Evolutionary conservation across 2,113 vertebrate genomes (phyloP).

Genomic region (Phrynosoma platyrhinos): DNA sequence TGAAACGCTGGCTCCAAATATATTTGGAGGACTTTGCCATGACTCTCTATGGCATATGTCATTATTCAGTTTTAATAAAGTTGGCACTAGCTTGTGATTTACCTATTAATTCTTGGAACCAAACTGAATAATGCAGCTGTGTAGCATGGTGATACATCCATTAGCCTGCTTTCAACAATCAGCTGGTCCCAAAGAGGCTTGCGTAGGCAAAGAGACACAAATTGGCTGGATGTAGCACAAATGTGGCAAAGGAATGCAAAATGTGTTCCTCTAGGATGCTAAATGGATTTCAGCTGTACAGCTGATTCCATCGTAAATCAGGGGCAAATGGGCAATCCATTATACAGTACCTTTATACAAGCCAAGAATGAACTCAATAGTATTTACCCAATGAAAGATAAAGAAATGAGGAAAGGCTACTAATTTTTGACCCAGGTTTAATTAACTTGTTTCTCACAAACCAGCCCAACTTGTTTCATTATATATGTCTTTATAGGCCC

Average conservation of each 20-base stretch:
- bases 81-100: conserved; percentile 53
- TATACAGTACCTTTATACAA: conserved; percentile 42
- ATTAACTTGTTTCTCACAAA: conserved; percentile 56
- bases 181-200: conserved; percentile 37
- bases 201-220: conserved; percentile 32
- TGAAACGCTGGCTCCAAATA: neutral
- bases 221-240: conserved; percentile 43
- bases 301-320: conserved; percentile 52
- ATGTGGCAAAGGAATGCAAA: conserved; percentile 46
- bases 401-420: neutral
- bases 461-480: conserved; percentile 32
- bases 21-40: conserved; percentile 1
- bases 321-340: conserved; percentile 3
- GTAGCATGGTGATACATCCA: conserved; percentile 37
- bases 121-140: neutral
- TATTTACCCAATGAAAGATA: conserved; percentile 48
- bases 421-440: conserved; percentile 41
- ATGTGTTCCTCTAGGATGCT: neutral
- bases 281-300: conserved; percentile 43
- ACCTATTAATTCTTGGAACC: conserved; percentile 53
- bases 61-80: conserved; percentile 51
- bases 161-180: neutral
- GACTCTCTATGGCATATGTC: conserved; percentile 58
- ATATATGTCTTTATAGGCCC: conserved; percentile 41
- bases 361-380: neutral